A percentile compares a stretch with the other conserved stretches of the same genome.
These are phyloP conservation scores for Subanguina moxae DNA, from an alignment of 1,140 invertebrate genomes.

Conservation along the genomic window DNA sequence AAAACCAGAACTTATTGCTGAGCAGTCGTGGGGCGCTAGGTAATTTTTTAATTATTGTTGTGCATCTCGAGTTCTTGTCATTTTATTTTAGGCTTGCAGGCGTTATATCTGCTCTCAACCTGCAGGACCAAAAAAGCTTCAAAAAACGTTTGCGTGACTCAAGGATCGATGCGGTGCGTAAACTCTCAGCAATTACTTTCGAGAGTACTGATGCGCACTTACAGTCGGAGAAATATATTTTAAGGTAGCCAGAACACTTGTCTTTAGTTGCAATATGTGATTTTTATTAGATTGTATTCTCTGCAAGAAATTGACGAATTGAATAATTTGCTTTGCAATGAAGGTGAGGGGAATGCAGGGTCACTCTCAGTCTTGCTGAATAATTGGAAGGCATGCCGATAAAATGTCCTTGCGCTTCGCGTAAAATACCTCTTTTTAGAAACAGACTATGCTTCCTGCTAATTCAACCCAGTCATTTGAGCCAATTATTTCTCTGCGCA, in stretches of 20 bases:
- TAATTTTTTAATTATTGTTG: too few relatives aligned
- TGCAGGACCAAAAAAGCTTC: not conserved
- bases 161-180: not conserved
- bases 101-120: not conserved
- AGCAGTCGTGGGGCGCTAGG: conserved; percentile 7
- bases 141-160: not conserved
- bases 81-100: not conserved
- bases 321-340: not conserved
- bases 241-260: conserved; percentile 3
- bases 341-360: not conserved
- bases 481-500: conserved; percentile 2
- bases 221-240: conserved; percentile 11
- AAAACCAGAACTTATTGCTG: not conserved
- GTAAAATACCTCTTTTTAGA: not conserved
- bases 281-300: conserved; percentile 5
- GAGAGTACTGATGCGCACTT: conserved; percentile 11
- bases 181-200: not conserved
- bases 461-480: not conserved
- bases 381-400: not conserved
- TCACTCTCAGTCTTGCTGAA: not conserved
- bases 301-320: not conserved
- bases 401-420: not conserved
- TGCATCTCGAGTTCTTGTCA: not conserved
- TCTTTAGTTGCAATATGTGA: not conserved
- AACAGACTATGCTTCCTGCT: not conserved